Base-by-base conservation (phyloP, 2,797 vertebrate species). In the Pyrocephalus nanus region DNA sequence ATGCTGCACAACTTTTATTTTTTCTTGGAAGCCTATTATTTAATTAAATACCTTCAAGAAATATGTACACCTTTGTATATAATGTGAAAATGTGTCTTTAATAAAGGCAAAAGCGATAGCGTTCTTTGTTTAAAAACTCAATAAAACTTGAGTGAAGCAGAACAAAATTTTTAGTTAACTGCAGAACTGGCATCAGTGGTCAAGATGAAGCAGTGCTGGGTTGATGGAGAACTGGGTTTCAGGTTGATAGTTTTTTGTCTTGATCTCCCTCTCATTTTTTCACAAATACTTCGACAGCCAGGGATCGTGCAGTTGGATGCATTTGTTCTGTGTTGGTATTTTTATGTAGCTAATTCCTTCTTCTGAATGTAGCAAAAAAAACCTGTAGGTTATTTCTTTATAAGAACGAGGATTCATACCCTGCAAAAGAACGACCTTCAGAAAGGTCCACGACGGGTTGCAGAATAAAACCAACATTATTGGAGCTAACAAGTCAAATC, bases 261-360 rank as follows among this genome's bases (percentile, higher is more conserved):
- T 92, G 53, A 26, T 30, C 8, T 54, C 27, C 5, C 8, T 66
- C 62, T 75, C 18, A 9, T 53, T 91, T 92, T 85, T 73, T 60
- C 65, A 78, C 26, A 38, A 30, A 12, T 6, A 8, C 0, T 0
- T 32, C 34, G 25, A 17, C 38, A 43, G 42, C 78, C 2, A 3
- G 55, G 50, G 20, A 16, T 78, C 6, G 9, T 72, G 47, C 26
- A 40, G 12, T n/a, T 64, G 20, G 6, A 8, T 78, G 15, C 26
- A 8, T 76, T 71, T 12, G 7, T 70, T 73, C 22, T 1, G 0
- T 12, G 4, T 26, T 55, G 40, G 1, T 72, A 3, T 73, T 81
- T 90, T 81, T 4, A 12, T 45, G 12, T 51, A 75, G n/a, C 27
- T 50, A 6, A 12, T 57, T 18, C 3, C 12, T 45, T 57, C 21